Evolutionary conservation across 2,888 invertebrate genomes (phyloP), one percentile per base, ranked within the genome.

Genomic region (Meliscaeva auricollis): DNA sequence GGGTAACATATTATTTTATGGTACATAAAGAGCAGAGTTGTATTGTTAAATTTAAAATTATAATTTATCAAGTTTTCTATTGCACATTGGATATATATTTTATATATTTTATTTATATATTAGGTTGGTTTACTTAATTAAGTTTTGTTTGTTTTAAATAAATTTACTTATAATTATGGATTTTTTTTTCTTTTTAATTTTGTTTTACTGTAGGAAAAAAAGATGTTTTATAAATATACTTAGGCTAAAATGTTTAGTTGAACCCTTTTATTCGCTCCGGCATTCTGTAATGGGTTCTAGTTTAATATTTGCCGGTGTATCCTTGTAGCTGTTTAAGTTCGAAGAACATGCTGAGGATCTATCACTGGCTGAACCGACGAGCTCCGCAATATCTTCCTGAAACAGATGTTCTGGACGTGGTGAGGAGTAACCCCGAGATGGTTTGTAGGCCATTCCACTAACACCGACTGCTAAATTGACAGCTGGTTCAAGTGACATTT

Each of bases 241-340:
- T 35, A 66, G n/a, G 5, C 32, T 50, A 5, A 46, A 22, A 15
- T n/a, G 30, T 75, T 5, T 32, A 48, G 54, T 66, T 56, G 17
- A 58, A 50, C 32, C 92, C 93, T 89, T 58, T 58, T 94, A 95
- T 91, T 95, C 94, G 91, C 95, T 95, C 80, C 94, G 94, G 89
- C 94, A 94, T 90, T 94, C 94, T 80, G 94, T 93, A 79, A 95
- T 92, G 82, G 95, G 95, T 91, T 96, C 96, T 92, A 96, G 93
- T 93, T 96, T 96, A 87, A 96, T 95, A 88, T 94, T 94, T 89
- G 92, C 93, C 88, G 94, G 93, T 84, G 94, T 92, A 88, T 93
- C 93, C 90, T 94, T 92, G 87, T 92, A 89, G 80, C 70, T 88
- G 35, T 69, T 79, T 73, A 83, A 17, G 68, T 80, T 87, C 54